Percentiles rank a stretch among this genome's conserved stretches.
These are phyloP conservation scores for Crocallis elinguaria DNA, from an alignment of 2,888 invertebrate genomes.

Conservation along the genomic window DNA sequence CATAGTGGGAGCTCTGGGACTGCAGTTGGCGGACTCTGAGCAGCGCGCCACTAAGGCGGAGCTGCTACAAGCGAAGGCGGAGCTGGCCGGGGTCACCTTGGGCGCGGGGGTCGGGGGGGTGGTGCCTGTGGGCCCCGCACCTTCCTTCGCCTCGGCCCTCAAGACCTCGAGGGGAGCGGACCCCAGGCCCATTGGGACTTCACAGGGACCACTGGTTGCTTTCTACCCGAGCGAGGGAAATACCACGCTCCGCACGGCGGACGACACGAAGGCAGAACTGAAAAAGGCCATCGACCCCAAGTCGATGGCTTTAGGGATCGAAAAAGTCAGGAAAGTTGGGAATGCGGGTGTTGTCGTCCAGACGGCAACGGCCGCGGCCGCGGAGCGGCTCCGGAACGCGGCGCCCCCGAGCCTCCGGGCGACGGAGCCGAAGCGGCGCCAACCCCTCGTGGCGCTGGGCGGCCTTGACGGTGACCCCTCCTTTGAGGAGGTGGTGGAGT, in stretches of 20 bases:
- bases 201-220: not conserved
- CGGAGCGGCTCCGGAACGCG: conserved; percentile 4
- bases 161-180: not conserved
- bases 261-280: conserved; percentile 1
- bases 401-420: conserved; percentile 9
- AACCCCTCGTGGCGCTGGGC: not conserved
- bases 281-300: not conserved
- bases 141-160: not conserved
- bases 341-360: conserved; percentile 4
- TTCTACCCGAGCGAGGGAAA: not conserved
- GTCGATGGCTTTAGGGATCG: not conserved
- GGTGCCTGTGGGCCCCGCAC: not conserved
- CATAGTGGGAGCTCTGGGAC: not conserved
- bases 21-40: not conserved
- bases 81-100: not conserved
- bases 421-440: conserved; percentile 10
- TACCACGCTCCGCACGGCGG: not conserved
- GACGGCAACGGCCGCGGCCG: conserved; percentile 2
- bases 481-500: conserved; percentile 1
- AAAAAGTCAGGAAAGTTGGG: not conserved
- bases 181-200: not conserved
- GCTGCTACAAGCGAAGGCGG: not conserved
- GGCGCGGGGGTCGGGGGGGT: not conserved
- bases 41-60: not conserved
- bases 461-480: conserved; percentile 10